Conservation (phyloP, 2,888 invertebrate genomes). For the Tholera decimalis region DNA sequence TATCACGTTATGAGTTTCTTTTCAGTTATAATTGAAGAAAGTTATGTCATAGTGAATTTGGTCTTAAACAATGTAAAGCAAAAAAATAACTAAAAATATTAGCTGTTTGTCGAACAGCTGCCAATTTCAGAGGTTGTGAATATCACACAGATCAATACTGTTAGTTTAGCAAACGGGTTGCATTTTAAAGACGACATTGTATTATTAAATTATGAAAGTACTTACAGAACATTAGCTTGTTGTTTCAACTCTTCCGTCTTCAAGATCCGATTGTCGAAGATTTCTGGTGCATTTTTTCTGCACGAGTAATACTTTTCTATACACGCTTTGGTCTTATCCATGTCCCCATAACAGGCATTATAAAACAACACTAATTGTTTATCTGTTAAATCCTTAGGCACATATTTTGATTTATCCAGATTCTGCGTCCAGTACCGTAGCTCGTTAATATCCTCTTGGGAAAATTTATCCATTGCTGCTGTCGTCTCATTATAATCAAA, state of each 20-base stretch:
- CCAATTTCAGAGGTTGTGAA: slow-evolving; percentile 1
- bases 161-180: background rate
- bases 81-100: background rate
- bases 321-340: slow-evolving; percentile 92
- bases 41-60: background rate
- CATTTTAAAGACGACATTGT: background rate
- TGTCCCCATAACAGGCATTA: slow-evolving; percentile 92
- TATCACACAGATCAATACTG: slow-evolving; percentile 4
- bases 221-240: slow-evolving; percentile 90
- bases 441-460: slow-evolving; percentile 86
- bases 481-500: slow-evolving; percentile 85
- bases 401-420: slow-evolving; percentile 87
- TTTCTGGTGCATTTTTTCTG: slow-evolving; percentile 92
- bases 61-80: background rate
- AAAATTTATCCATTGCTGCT: slow-evolving; percentile 87
- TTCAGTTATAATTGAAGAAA: slow-evolving; percentile 7
- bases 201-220: slow-evolving; percentile 59
- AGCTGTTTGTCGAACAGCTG: slow-evolving; percentile 10
- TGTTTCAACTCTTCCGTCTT: slow-evolving; percentile 87
- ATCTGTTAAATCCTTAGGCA: slow-evolving; percentile 89
- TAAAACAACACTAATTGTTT: slow-evolving; percentile 93
- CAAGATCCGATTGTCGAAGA: slow-evolving; percentile 92
- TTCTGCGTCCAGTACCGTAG: slow-evolving; percentile 87
- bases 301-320: slow-evolving; percentile 92
- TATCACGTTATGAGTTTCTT: background rate